A percentile compares a stretch with the other conserved stretches of the same genome.
phyloP scores from a whole-genome alignment of 1,140 invertebrate species.

The Calephelis virginiensis region DNA sequence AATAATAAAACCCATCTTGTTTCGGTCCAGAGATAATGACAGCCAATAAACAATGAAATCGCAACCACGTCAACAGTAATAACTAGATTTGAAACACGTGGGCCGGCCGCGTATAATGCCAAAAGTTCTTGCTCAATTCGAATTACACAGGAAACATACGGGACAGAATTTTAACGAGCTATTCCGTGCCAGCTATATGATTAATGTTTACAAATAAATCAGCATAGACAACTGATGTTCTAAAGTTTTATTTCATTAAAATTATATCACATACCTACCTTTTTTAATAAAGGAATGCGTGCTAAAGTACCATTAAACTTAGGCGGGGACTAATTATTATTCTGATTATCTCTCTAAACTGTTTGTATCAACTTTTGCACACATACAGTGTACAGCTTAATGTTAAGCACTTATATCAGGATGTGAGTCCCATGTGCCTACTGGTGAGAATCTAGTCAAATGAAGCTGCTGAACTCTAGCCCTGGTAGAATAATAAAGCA shows the following conservation, averaged over 20 bases:
- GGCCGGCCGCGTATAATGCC: slow-evolving; percentile 46
- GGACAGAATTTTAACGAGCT: slow-evolving; percentile 23
- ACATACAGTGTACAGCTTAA: too few relatives aligned
- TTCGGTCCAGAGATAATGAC: slow-evolving; percentile 40
- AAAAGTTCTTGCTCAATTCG: slow-evolving; percentile 47
- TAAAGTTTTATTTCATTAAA: neutral
- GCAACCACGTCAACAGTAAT: slow-evolving; percentile 46
- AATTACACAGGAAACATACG: slow-evolving; percentile 34
- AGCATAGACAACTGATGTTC: neutral
- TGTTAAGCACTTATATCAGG: too few relatives aligned
- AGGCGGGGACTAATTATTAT: too few relatives aligned
- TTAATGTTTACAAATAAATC: slow-evolving; percentile 6
- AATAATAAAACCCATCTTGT: slow-evolving; percentile 36
- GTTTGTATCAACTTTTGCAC: too few relatives aligned
- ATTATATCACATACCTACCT: too few relatives aligned
- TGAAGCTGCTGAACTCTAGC: too few relatives aligned
- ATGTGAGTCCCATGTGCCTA: too few relatives aligned
- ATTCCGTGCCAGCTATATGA: neutral
- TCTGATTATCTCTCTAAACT: too few relatives aligned
- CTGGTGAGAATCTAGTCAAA: too few relatives aligned
- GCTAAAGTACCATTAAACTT: too few relatives aligned
- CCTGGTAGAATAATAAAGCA: too few relatives aligned
- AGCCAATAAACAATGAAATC: slow-evolving; percentile 52
- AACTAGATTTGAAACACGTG: slow-evolving; percentile 47
- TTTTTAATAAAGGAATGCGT: too few relatives aligned